Evolutionary conservation across 2,888 invertebrate species (phyloP).

Genomic region (Holacanthella duospinosa): DNA sequence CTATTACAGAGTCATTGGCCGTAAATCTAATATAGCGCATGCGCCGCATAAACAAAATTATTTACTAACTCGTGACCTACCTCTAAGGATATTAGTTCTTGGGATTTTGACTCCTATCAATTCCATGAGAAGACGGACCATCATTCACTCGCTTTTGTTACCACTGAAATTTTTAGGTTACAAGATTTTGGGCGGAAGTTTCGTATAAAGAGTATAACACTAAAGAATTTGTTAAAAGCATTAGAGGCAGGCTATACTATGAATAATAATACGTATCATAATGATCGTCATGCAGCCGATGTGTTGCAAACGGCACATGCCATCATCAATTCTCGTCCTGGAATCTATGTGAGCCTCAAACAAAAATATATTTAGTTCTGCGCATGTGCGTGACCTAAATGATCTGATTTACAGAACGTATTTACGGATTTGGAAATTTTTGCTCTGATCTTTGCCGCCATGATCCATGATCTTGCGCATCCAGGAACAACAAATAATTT

Average conservation of each 20-base stretch:
- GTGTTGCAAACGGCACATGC: background rate
- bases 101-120: background rate
- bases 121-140: background rate
- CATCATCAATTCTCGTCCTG: background rate
- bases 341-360: background rate
- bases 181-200: background rate
- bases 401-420: background rate
- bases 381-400: too few relatives aligned
- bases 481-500: background rate
- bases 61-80: background rate
- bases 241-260: background rate
- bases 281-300: background rate
- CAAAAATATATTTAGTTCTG: too few relatives aligned
- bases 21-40: background rate
- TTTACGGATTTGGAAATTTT: background rate
- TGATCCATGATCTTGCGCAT: background rate
- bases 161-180: background rate
- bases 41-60: background rate
- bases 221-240: background rate
- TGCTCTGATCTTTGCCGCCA: background rate
- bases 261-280: background rate
- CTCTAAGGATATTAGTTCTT: background rate
- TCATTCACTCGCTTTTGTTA: background rate
- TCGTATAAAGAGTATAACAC: background rate
- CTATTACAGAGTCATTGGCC: background rate